Base-by-base conservation (phyloP, 2,888 invertebrate genomes). In the Apantesis nais region DNA sequence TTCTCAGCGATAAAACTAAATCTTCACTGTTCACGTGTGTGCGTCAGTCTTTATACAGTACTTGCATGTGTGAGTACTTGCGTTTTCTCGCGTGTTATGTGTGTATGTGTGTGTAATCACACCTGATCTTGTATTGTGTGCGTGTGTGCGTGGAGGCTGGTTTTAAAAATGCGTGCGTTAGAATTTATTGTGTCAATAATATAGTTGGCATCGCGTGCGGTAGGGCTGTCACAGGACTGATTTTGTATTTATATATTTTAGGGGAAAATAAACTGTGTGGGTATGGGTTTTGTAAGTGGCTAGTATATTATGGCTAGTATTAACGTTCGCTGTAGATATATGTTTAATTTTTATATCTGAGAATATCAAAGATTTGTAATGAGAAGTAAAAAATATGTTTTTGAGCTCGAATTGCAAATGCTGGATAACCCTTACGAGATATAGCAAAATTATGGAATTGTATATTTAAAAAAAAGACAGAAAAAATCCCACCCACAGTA, bases 131-230 rank as follows among this genome's bases (percentile, higher is more conserved):
- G 65, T 71, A 41, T 55, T 66, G 69, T 71, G 74, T 74, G 72
- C 78, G 78, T 82, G 84, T 84, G 87, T 79, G 88, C 78, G 86
- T 67, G 79, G 86, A 84, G 88, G 86, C 90, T 86, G 91, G 90
- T 88, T 90, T 89, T 88, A 87, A 90, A 92, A 92, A 91, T 85
- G 90, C 90, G 90, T 90, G 91, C 86, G 92, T 91, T 92, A 92
- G 93, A 93, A 93, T 93, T 93, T 93, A 93, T 93, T 89, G 92
- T 92, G 93, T 93, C 93, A 93, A 93, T 93, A 93, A 91, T 87
- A 89, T 84, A 76, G 81, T 62, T 79, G 78, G 80, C 85, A 85
- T 81, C 76, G 82, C 70, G 81, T 63, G 48, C n/a, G 25, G 4
- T 75, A 81, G 83, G 82, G 83, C 60, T 81, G 80, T 19, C 55